Percentiles rank a stretch among this genome's conserved stretches.
phyloP scores from a whole-genome alignment of 2,888 invertebrate species.

The Oscheius sp. region DNA sequence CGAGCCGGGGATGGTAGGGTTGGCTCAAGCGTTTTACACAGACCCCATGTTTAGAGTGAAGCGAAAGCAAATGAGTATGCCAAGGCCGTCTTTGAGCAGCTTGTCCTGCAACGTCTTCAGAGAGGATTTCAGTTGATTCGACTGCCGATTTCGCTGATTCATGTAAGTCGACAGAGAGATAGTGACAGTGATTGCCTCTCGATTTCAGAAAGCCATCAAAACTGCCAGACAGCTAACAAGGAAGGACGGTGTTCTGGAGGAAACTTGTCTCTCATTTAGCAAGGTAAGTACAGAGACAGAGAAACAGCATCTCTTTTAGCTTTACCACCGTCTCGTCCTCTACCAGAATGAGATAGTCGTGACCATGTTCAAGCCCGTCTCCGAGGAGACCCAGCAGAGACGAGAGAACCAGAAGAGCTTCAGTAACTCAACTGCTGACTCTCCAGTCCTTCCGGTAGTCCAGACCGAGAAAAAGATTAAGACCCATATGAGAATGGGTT shows the following conservation, averaged over 20 bases:
- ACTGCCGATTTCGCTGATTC: conserved; percentile 34
- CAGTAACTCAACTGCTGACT: not conserved
- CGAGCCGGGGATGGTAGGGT: conserved; percentile 39
- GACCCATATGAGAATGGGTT: conserved; percentile 5
- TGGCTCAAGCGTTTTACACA: not conserved
- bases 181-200: too few species aligned
- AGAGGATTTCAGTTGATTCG: conserved; percentile 75
- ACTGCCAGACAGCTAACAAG: conserved; percentile 45
- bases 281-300: conserved; percentile 35
- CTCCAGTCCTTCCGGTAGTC: not conserved
- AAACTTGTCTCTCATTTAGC: conserved; percentile 52
- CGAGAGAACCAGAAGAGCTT: conserved; percentile 8
- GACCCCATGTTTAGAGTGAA: not conserved
- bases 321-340: conserved; percentile 64
- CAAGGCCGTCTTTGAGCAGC: conserved; percentile 78
- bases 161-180: not conserved
- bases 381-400: conserved; percentile 1
- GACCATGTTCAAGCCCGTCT: conserved; percentile 55
- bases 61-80: conserved; percentile 23
- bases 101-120: conserved; percentile 94
- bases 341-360: conserved; percentile 42
- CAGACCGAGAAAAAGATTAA: not conserved
- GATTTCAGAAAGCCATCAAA: conserved; percentile 60
- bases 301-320: conserved; percentile 24
- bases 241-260: conserved; percentile 22